These are phyloP conservation scores for Chitala chitala DNA, from an alignment of 2,113 vertebrate species.

Conservation along the genomic window DNA sequence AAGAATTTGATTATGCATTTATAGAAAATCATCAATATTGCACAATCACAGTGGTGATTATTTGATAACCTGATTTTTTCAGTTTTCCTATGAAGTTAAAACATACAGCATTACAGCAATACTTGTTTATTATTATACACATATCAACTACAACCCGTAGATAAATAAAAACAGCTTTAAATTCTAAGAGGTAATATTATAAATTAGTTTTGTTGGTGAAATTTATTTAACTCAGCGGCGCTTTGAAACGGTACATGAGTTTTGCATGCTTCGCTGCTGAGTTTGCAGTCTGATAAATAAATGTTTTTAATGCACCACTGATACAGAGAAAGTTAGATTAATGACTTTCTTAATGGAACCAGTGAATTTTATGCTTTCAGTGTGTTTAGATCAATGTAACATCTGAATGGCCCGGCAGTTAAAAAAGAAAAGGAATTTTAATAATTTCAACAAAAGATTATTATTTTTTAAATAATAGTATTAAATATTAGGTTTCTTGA, in stretches of 20 bases:
- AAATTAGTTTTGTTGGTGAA: not conserved
- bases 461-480: too few relatives aligned
- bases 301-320: not conserved
- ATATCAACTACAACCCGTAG: too few relatives aligned
- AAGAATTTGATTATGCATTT: not conserved
- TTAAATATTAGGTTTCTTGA: too few relatives aligned
- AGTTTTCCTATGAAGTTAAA: too few relatives aligned
- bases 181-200: not conserved
- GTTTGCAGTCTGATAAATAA: not conserved
- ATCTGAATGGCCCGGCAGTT: not conserved
- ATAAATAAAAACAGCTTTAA: not conserved
- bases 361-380: too few relatives aligned
- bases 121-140: too few relatives aligned
- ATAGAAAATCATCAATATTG: not conserved
- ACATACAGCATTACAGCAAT: too few relatives aligned
- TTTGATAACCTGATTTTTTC: too few relatives aligned
- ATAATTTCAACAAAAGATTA: too few relatives aligned
- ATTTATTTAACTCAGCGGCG: not conserved
- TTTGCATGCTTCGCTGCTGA: not conserved
- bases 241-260: not conserved
- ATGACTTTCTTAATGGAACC: not conserved
- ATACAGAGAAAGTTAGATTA: not conserved
- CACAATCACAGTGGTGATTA: not conserved
- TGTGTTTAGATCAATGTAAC: not conserved
- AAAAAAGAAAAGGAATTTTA: too few relatives aligned